These are phyloP conservation scores for Deilephila porcellus DNA, from an alignment of 2,888 invertebrate species.

Conservation along the genomic window DNA sequence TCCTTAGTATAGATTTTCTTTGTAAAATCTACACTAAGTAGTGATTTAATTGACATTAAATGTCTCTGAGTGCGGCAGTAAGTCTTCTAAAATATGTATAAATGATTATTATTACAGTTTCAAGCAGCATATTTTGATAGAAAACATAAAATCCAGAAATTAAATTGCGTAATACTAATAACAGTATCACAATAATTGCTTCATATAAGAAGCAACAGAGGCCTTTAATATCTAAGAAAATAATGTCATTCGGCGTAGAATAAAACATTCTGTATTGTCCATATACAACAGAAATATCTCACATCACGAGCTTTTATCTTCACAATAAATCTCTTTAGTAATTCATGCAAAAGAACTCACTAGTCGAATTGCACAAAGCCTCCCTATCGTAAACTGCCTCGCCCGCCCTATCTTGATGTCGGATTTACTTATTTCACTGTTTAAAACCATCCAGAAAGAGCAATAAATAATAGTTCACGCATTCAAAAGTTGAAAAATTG, in stretches of 20 bases:
- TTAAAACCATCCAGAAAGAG: slow-evolving; percentile 59
- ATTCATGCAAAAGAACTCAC: slow-evolving; percentile 54
- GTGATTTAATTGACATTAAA: too few relatives aligned
- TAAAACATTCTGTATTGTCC: slow-evolving; percentile 15
- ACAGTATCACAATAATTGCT: not conserved
- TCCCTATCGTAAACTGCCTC: slow-evolving; percentile 43
- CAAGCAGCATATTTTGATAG: too few relatives aligned
- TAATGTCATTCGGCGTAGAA: not conserved
- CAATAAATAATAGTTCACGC: slow-evolving; percentile 67
- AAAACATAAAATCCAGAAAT: too few relatives aligned
- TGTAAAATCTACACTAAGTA: too few relatives aligned
- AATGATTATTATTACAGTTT: too few relatives aligned
- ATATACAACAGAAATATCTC: not conserved
- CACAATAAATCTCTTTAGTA: slow-evolving; percentile 40
- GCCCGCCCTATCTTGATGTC: slow-evolving; percentile 34
- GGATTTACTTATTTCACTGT: slow-evolving; percentile 46
- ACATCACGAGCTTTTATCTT: slow-evolving; percentile 1
- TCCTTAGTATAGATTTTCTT: too few relatives aligned
- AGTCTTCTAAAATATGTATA: too few relatives aligned
- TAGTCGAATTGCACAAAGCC: slow-evolving; percentile 65
- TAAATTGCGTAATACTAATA: too few relatives aligned
- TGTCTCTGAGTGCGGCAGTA: too few relatives aligned
- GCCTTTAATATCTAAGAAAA: not conserved
- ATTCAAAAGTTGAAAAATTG: slow-evolving; percentile 53
- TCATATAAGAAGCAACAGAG: not conserved